Evolutionary conservation across 1,140 invertebrate genomes (phyloP), one percentile per base, ranked within the genome.

Genomic region (Colletes gigas): DNA sequence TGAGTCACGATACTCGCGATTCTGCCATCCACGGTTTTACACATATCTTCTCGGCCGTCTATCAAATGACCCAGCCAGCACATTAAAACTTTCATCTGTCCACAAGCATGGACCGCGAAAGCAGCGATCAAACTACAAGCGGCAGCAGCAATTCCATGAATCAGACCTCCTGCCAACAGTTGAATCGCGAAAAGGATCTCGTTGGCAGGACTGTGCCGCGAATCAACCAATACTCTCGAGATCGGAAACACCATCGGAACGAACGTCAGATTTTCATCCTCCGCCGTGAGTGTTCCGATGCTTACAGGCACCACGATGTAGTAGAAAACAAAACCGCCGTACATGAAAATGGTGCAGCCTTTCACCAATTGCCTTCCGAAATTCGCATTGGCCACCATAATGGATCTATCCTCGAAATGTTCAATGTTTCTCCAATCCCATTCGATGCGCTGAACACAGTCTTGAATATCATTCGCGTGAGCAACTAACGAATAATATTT

Each of bases 71-170:
- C 19, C 8, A 85, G 30, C 71, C 73, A 78, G 9, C 52, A 68
- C 70, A 82, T 86, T 9, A 92, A 39, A 14, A 91, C 88, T 47
- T 88, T 66, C n/a, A 91, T 65, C 44, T 91, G 88, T 0, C 87
- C 89, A 47, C 88, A 90, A 10, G 71, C 78, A 65, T 91, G 91
- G 9, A 84, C 78, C 0, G 87, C 87, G 47, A 91, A 85, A 4
- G 85, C 41, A 4, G 88, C 88, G 0, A 78, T 85, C 9, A 91
- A 54, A 30, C 81, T 82, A 69, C 89, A 90, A 2, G 82, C 62
- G 0, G 54, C 85, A 4, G 87, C 41, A 0, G 77, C 59, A 0
- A 89, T 50, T 0, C 81, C 82, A 57, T 90, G 88, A 4, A 70
- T 9, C 0, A 88, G 50, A 9, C 82, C 79, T 3, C 87, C 87